A percentile compares a stretch with the other conserved stretches of the same genome.
phyloP scores from a whole-genome alignment of 1,140 invertebrate genomes.

The Papilio aristodemus region DNA sequence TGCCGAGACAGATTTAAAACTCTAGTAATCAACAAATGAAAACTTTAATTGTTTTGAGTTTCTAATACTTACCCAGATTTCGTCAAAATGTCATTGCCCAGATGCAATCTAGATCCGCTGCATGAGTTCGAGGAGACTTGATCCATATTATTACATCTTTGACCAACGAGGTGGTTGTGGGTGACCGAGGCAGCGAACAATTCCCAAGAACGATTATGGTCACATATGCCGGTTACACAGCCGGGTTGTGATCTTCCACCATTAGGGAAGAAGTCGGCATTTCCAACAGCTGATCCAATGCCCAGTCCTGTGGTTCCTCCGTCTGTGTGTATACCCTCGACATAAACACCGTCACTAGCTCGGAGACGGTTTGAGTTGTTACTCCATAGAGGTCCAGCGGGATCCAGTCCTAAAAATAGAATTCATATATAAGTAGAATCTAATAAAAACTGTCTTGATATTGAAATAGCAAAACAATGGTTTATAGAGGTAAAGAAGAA shows the following conservation, averaged over 20 bases:
- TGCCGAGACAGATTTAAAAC: too few species aligned
- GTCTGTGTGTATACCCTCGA: conserved; percentile 86
- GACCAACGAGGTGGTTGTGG: conserved; percentile 54
- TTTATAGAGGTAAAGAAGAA: too few species aligned
- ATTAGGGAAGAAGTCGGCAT: conserved; percentile 91
- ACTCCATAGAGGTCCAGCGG: conserved; percentile 52
- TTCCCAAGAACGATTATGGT: conserved; percentile 83
- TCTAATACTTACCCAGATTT: conserved; percentile 53
- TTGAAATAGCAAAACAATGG: too few species aligned
- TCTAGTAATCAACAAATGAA: too few species aligned
- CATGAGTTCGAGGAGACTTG: conserved; percentile 55
- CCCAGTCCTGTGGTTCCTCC: conserved; percentile 81
- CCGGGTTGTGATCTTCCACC: conserved; percentile 82
- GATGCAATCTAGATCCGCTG: conserved; percentile 41
- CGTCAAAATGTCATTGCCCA: conserved; percentile 58
- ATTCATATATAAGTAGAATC: too few species aligned
- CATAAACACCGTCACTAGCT: conserved; percentile 79
- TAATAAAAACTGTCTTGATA: too few species aligned
- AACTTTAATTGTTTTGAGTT: neutral
- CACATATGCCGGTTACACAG: conserved; percentile 80
- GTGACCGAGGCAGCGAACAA: conserved; percentile 80
- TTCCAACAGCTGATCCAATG: conserved; percentile 76
- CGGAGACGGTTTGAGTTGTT: conserved; percentile 41
- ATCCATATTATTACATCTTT: conserved; percentile 39
- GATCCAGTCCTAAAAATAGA: conserved; percentile 40